These are phyloP conservation scores for Tauraco erythrolophus DNA, from an alignment of 2,113 vertebrate species.

Conservation along the genomic window DNA sequence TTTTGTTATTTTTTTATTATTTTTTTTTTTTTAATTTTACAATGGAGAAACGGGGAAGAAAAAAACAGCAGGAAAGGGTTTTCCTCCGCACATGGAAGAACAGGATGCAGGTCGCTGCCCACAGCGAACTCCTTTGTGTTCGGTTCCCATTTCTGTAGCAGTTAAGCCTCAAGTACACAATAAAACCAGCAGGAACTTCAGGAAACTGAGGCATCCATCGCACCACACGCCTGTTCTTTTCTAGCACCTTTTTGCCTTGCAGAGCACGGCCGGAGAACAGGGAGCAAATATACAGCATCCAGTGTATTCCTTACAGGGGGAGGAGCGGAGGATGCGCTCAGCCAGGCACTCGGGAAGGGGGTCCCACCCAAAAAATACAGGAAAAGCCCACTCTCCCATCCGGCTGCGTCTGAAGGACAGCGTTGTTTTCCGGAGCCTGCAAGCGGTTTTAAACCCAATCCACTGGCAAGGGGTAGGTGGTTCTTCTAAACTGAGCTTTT, in stretches of 20 bases:
- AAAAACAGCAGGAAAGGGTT: constrained; percentile 68
- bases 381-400: no score
- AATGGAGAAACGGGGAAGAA: constrained; percentile 60
- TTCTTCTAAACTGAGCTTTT: no score
- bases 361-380: no score
- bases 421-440: no score
- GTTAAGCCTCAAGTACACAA: neutral
- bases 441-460: no score
- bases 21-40: constrained; percentile 35
- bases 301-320: no score
- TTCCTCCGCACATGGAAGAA: constrained; percentile 48
- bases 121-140: constrained; percentile 48
- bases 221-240: neutral
- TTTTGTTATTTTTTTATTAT: neutral
- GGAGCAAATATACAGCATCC: no score
- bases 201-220: neutral
- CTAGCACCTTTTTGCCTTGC: neutral
- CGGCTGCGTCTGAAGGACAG: no score
- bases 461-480: no score
- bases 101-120: constrained; percentile 39
- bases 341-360: no score
- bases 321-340: no score
- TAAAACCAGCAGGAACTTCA: neutral
- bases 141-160: neutral
- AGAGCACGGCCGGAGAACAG: no score